Percentiles rank a stretch among this genome's conserved stretches.
Conservation (phyloP, 2,113 vertebrate genomes). For the Prolemur simus region DNA sequence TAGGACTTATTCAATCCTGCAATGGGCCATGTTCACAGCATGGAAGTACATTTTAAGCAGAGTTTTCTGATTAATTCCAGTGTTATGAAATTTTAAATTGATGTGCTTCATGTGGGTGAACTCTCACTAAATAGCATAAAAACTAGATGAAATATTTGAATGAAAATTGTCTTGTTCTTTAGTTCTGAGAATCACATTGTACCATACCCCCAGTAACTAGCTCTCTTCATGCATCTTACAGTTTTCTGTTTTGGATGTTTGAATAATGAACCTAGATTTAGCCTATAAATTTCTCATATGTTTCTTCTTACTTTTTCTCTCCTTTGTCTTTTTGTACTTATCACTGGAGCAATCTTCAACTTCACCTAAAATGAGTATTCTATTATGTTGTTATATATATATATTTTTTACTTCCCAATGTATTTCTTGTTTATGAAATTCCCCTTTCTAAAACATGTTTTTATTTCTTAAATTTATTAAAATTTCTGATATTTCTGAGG, state of each 20-base stretch:
- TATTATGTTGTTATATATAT: not conserved
- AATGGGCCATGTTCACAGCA: not conserved
- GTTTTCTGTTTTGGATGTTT: not conserved
- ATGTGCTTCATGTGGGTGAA: not conserved
- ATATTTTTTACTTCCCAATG: not conserved
- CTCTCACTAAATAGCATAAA: not conserved
- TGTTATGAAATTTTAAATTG: not conserved
- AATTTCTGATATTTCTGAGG: not conserved
- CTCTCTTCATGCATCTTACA: not conserved
- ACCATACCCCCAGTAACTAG: not conserved
- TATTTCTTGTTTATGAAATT: not conserved
- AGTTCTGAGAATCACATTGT: not conserved
- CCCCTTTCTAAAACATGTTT: not conserved
- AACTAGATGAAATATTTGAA: not conserved
- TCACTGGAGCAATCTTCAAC: not conserved
- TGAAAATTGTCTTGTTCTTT: not conserved
- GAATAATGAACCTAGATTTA: not conserved
- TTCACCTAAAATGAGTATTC: not conserved
- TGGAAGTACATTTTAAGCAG: not conserved
- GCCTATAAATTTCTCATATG: not conserved
- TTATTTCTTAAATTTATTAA: not conserved
- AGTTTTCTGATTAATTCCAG: not conserved
- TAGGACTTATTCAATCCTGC: accelerated
- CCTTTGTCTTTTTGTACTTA: not conserved
- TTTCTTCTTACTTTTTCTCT: not conserved